Evolutionary conservation across 2,888 invertebrate genomes (phyloP), one percentile per base, ranked within the genome.

Genomic region (Dendrolimus pini): DNA sequence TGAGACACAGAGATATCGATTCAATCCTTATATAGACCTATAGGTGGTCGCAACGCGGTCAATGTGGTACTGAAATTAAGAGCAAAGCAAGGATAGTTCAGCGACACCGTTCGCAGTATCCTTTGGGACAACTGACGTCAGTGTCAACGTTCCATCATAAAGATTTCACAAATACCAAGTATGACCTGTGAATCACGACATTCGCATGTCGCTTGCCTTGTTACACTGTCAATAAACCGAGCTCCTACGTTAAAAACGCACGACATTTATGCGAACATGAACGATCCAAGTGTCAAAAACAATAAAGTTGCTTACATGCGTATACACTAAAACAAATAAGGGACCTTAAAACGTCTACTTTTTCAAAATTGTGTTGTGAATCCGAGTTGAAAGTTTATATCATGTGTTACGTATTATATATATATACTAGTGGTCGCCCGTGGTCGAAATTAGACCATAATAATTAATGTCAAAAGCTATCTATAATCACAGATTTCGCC

Each of bases 31-130:
- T 30, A 30, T 30, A 30, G 30, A 30, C 30, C 3, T 30, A 30
- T 30, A 30, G 47, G 9, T 47, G 47, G 12, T 10, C 12, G 12
- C 47, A 47, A 47, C 47, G 12, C 47, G 47, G 47, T 47, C 12
- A 47, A 47, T 3, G 47, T 10, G 47, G 9, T 47, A 47, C 12
- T 47, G 47, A 47, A 47, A 47, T 47, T 47, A 3, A 12, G 47
- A 47, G 6, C 70, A 70, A 67, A 66, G 67, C 66, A 69, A 66
- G 65, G 64, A 62, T 65, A 60, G 72, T 62, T 53, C 65, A 64
- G 56, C 60, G 67, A 64, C 67, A 65, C 12, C 6, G 9, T 12
- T 47, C 2, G 9, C 58, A 14, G 53, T 62, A 62, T 68, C 68
- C 66, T 66, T 65, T 66, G 64, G 64, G 67, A 57, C 60, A 57